Evolutionary conservation across 2,888 invertebrate genomes (phyloP).

Genomic region (Drosophila diplacantha): DNA sequence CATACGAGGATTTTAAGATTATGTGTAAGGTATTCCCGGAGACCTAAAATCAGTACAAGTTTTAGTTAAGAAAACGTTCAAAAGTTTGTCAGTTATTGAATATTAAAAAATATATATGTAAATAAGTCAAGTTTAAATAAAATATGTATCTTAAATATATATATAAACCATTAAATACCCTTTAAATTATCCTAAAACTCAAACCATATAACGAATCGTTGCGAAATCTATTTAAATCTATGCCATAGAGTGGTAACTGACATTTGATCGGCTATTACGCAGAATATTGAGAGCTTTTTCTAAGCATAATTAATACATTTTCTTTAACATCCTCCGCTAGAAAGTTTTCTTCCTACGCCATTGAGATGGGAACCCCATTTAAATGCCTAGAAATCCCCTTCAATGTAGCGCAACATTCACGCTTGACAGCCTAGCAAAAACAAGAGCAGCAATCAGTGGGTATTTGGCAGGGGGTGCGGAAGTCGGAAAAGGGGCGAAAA

Average conservation of each 20-base stretch:
- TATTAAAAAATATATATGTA: too few relatives aligned
- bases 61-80: too few relatives aligned
- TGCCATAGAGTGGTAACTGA: neutral
- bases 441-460: slow-evolving; percentile 28
- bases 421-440: slow-evolving; percentile 44
- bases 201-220: neutral
- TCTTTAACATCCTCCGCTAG: neutral
- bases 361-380: slow-evolving; percentile 43
- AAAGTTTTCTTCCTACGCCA: neutral
- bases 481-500: neutral
- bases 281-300: neutral
- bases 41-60: too few relatives aligned
- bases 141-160: too few relatives aligned
- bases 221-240: neutral
- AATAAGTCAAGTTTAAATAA: too few relatives aligned
- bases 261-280: neutral
- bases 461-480: too few relatives aligned
- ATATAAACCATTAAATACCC: neutral
- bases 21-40: too few relatives aligned
- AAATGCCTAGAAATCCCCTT: slow-evolving; percentile 58
- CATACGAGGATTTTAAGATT: too few relatives aligned
- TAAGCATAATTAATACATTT: slow-evolving; percentile 11
- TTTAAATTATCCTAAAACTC: neutral
- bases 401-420: slow-evolving; percentile 52
- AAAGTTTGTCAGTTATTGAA: too few relatives aligned